Base-by-base conservation (phyloP, 2,797 vertebrate genomes). In the Micrastur ruficollis region DNA sequence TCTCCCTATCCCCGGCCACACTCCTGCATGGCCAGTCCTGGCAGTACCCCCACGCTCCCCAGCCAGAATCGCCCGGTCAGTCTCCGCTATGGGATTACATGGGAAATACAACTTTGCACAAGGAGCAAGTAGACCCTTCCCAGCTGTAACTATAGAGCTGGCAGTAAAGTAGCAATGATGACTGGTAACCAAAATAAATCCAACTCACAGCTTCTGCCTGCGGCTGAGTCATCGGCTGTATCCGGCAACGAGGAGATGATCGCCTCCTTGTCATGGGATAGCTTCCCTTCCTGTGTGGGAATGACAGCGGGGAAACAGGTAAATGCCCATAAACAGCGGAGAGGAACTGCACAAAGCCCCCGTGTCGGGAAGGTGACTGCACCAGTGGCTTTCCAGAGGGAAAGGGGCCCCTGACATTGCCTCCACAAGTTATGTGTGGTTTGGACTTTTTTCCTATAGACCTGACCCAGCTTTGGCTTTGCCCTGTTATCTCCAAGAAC, bases 181-280 rank as follows among this genome's bases (percentile, higher is more conserved):
- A 13, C 12, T 4, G 7, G 49, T n/a, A 87, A 74, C 56, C 67
- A 81, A 78, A 96, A 94, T 88, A 93, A 92, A 81, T 82, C 61
- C 78, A 82, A 96, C 97, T 97, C 86, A 97, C 97, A 87, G 84
- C 46, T 95, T 82, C 86, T 96, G 90, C 84, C 49, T 0, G 0
- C 38, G 61, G 81, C 27, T 87, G 96, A 93, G 93, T 94, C 96
- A 89, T 26, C 2, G 21, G 86, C 71, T 86, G 81, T 16, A 13
- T 87, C 84, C 7, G 31, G 79, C 61, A 61, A 44, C 0, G 12
- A 25, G 62, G 91, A 62, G 92, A 74, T 27, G 78, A 31, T 53
- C 1, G 11, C 9, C 56, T 53, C 81, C 11, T n/a, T 72, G n/a
- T 36, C 4, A 3, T 0, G 4, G 84, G 61, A 44, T 26, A 47